Conservation (phyloP, 2,797 vertebrate genomes). For the Malacoctenus gilli region DNA sequence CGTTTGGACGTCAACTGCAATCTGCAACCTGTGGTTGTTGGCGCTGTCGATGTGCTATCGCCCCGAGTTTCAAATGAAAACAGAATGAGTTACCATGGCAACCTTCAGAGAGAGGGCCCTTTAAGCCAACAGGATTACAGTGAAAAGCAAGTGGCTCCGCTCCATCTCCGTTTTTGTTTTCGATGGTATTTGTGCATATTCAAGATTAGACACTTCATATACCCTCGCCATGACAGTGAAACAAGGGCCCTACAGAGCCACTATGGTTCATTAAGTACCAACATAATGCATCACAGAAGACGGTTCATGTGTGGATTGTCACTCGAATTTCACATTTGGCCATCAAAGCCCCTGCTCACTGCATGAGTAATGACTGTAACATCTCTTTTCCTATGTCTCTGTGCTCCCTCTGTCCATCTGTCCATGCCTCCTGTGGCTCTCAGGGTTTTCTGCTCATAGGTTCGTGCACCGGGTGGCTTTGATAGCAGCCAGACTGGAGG, state of each 20-base stretch:
- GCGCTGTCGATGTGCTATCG: conserved; percentile 52
- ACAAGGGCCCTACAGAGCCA: conserved; percentile 67
- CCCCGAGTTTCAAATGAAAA: conserved; percentile 65
- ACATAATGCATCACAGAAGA: conserved; percentile 71
- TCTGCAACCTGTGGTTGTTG: conserved; percentile 58
- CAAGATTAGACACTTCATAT: conserved; percentile 72
- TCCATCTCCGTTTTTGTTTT: conserved; percentile 70
- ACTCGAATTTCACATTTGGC: conserved; percentile 74
- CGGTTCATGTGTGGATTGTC: conserved; percentile 69
- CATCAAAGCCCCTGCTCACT: conserved; percentile 60
- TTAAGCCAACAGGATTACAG: conserved; percentile 78
- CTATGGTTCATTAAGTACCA: conserved; percentile 64
- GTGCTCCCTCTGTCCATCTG: conserved; percentile 31
- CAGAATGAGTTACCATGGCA: conserved; percentile 78
- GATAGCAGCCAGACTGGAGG: conserved; percentile 48
- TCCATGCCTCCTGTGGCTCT: conserved; percentile 35
- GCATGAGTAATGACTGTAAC: conserved; percentile 67
- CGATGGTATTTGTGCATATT: conserved; percentile 63
- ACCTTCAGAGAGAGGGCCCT: conserved; percentile 65
- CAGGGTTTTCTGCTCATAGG: conserved; percentile 86
- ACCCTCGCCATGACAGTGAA: conserved; percentile 61
- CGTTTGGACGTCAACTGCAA: conserved; percentile 26
- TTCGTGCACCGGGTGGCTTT: conserved; percentile 34
- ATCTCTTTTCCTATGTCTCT: conserved; percentile 61
- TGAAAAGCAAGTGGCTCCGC: conserved; percentile 63